Evolutionary conservation across 2,888 invertebrate species (phyloP), one percentile per base, ranked within the genome.

Genomic region (Lasioglossum pauxillum): DNA sequence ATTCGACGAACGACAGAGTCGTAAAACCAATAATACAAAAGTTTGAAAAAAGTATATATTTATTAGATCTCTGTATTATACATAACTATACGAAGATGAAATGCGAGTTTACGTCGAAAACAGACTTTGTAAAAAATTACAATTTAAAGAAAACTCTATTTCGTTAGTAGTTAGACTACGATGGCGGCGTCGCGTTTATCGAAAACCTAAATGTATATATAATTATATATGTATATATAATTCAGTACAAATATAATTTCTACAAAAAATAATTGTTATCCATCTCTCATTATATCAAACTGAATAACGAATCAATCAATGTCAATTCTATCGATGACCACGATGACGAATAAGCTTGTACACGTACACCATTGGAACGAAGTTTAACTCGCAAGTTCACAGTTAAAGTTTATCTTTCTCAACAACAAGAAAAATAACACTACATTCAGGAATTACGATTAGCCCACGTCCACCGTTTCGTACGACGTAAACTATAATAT

Each of bases 31-130:
- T 31, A 38, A 46, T 27, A 14, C 8, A 3, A 14, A 12, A 31
- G 72, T 87, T 49, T 92, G 90, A 57, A 91, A 91, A 91, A 92
- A 90, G 91, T 91, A 92, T 89, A 92, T 87, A 86, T 90, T 89
- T 91, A 90, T 91, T 91, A 83, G 85, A 87, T 82, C 86, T 91
- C 83, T 88, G 83, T 88, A 88, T 89, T 82, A 87, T 91, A 91
- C 85, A 91, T 85, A 84, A 82, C 84, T 87, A 83, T 90, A 85
- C 76, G 84, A 90, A 84, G 79, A 84, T 90, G 90, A 87, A 87
- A 90, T 90, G 90, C 82, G 80, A 85, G 81, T 80, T 82, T 85
- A 89, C 49, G 71, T 41, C 35, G 67, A 80, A 78, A 76, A 88
- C 44, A 80, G 82, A 79, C 49, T 74, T n/a, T 73, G 64, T 83